phyloP scores from a whole-genome alignment of 1,140 invertebrate species.

The Theocolax elegans region DNA sequence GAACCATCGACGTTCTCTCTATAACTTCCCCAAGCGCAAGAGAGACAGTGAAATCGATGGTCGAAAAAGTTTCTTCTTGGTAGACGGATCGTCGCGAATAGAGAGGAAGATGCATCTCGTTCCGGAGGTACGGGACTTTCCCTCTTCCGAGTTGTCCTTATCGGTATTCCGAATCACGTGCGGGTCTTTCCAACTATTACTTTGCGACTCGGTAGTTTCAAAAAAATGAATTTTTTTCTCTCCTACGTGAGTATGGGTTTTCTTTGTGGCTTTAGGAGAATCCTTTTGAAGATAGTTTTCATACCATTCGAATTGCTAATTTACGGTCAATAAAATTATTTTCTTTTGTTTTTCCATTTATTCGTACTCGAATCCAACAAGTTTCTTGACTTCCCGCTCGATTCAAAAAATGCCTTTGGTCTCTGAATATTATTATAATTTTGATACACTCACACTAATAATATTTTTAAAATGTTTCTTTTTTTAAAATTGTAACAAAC shows the following conservation, averaged over 20 bases:
- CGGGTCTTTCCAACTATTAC: constrained; percentile 10
- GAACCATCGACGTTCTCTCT: not conserved
- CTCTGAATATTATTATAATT: too few species aligned
- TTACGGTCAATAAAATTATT: too few species aligned
- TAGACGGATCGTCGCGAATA: constrained; percentile 10
- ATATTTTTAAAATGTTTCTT: too few species aligned
- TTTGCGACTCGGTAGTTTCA: not conserved
- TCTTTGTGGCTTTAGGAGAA: too few species aligned
- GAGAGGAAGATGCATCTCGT: constrained; percentile 1
- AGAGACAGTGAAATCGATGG: constrained; percentile 51
- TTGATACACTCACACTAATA: too few species aligned
- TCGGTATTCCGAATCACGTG: constrained; percentile 22
- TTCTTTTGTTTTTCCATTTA: too few species aligned
- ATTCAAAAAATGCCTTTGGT: too few species aligned
- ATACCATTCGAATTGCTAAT: too few species aligned
- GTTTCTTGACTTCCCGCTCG: too few species aligned
- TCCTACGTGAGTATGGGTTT: not conserved
- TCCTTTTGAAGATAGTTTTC: too few species aligned
- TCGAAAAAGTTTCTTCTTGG: constrained; percentile 58
- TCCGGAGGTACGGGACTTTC: not conserved
- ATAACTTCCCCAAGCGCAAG: constrained; percentile 14
- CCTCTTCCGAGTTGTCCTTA: not conserved
- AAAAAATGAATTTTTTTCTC: not conserved
- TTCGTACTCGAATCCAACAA: too few species aligned
- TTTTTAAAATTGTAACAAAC: too few species aligned